Evolutionary conservation across 2,113 vertebrate genomes (phyloP).

Genomic region (Petrocephalus microphthalmus): DNA sequence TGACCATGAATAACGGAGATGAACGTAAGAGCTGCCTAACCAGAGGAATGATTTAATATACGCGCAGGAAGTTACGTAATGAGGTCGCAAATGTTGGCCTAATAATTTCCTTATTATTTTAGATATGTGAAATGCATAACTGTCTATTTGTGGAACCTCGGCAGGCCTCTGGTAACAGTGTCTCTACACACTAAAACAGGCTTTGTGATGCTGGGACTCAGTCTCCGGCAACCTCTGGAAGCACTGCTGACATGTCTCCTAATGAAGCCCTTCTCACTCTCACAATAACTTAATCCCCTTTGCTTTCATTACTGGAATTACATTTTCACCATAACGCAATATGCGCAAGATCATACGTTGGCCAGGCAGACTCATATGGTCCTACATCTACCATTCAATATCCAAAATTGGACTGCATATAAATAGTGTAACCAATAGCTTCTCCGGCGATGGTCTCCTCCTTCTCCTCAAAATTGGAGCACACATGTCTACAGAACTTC

Average conservation of each 20-base stretch:
- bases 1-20: not conserved
- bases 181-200: not conserved
- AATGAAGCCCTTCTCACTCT: constrained; percentile 23
- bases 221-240: not conserved
- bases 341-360: constrained; percentile 19
- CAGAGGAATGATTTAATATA: not conserved
- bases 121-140: not conserved
- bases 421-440: constrained; percentile 14
- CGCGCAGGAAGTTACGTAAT: not conserved
- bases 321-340: constrained; percentile 25
- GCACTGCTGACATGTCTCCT: constrained; percentile 15
- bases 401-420: constrained; percentile 15
- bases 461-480: not conserved
- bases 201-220: not conserved
- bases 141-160: not conserved
- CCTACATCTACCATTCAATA: constrained; percentile 15
- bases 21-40: not conserved
- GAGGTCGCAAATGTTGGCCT: not conserved
- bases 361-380: not conserved
- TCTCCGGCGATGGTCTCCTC: not conserved
- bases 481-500: not conserved
- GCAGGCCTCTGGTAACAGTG: not conserved
- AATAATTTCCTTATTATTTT: not conserved
- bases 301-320: constrained; percentile 27
- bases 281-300: constrained; percentile 25